Evolutionary conservation across 2,888 invertebrate species (phyloP).

Genomic region (Drosophila lacicola): DNA sequence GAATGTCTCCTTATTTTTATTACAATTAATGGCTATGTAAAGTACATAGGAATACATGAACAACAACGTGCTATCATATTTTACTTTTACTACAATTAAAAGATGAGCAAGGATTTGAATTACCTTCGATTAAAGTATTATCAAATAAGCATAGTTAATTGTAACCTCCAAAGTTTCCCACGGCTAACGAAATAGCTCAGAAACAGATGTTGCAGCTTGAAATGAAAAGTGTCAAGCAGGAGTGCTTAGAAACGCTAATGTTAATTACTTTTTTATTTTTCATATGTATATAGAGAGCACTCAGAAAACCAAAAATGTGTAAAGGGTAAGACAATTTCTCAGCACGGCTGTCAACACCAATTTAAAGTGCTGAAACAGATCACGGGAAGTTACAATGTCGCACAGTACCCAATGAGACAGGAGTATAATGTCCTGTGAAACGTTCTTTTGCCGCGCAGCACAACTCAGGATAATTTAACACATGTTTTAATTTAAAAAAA

Average conservation of each 20-base stretch:
- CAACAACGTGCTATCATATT: no score
- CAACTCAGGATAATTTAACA: conserved; percentile 32
- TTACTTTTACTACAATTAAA: no score
- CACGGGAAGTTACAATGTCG: conserved; percentile 30
- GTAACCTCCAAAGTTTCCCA: conserved; percentile 60
- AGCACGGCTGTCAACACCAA: conserved; percentile 83
- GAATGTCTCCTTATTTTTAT: no score
- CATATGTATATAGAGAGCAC: conserved; percentile 53
- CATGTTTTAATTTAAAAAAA: conserved; percentile 45
- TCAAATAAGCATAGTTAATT: conserved; percentile 26
- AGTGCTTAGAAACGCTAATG: conserved; percentile 62
- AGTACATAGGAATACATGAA: no score
- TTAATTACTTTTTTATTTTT: conserved; percentile 60
- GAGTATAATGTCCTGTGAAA: conserved; percentile 24
- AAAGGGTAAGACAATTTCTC: conserved; percentile 78
- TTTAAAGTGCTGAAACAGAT: conserved; percentile 74
- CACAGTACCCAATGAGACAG: conserved; percentile 40
- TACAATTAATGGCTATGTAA: no score
- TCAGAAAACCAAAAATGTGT: conserved; percentile 19
- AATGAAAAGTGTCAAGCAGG: conserved; percentile 46
- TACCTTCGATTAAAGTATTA: not conserved
- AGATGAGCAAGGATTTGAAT: no score
- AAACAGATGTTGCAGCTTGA: conserved; percentile 38
- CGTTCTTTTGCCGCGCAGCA: conserved; percentile 4
- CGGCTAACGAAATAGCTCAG: conserved; percentile 35